Conservation (phyloP, 2,888 invertebrate species). For the Unio pictorum region DNA sequence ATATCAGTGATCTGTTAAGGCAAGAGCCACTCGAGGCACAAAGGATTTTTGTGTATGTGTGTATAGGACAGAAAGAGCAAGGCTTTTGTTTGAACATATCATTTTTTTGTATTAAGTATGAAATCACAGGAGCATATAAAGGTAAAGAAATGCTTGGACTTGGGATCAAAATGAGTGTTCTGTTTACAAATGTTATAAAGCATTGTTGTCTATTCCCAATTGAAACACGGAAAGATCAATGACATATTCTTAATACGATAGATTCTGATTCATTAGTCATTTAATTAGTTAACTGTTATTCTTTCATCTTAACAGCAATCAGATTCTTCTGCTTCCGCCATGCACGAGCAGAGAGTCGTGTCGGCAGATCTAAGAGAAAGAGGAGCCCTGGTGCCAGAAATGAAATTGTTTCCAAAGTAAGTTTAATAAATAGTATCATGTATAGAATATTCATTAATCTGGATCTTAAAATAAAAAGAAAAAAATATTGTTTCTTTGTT, state of each 20-base stretch:
- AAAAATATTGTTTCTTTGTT: too few species aligned
- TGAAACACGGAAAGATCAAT: too few species aligned
- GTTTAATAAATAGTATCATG: not conserved
- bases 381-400: slow-evolving; percentile 26
- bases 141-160: not conserved
- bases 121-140: not conserved
- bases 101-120: not conserved
- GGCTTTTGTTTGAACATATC: not conserved
- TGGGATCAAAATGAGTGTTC: not conserved
- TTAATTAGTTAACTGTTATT: not conserved
- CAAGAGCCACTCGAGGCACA: too few species aligned
- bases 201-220: too few species aligned
- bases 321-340: slow-evolving; percentile 81
- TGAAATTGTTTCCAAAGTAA: slow-evolving; percentile 27
- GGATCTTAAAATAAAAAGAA: too few species aligned
- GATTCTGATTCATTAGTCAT: not conserved
- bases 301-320: slow-evolving; percentile 61
- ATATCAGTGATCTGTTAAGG: too few species aligned
- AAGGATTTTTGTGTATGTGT: too few species aligned
- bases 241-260: too few species aligned
- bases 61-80: too few species aligned
- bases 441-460: too few species aligned
- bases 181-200: too few species aligned
- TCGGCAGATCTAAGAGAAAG: slow-evolving; percentile 43
- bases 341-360: slow-evolving; percentile 61